phyloP scores from a whole-genome alignment of 2,888 invertebrate genomes.

The Microplitis manilae region DNA sequence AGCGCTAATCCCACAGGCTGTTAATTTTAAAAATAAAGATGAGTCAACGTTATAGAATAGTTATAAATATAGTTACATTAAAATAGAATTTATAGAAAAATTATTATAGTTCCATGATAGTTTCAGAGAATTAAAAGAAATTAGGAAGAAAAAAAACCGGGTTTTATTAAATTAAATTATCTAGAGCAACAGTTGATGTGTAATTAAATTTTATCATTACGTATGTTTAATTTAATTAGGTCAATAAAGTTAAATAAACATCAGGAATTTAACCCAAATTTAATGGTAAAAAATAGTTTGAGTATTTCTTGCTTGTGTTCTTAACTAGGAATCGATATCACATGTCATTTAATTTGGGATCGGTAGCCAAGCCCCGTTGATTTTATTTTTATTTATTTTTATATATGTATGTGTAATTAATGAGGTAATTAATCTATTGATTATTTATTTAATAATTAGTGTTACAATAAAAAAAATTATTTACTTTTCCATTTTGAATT shows the following conservation, averaged over 20 bases:
- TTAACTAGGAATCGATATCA: slow-evolving; percentile 46
- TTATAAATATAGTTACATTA: slow-evolving; percentile 56
- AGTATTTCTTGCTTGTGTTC: not conserved
- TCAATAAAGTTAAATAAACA: slow-evolving; percentile 30
- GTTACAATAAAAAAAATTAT: slow-evolving; percentile 8
- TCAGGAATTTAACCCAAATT: slow-evolving; percentile 7
- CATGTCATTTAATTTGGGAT: slow-evolving; percentile 42
- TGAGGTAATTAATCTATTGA: no score
- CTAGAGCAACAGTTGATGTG: not conserved
- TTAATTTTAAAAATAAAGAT: slow-evolving; percentile 62
- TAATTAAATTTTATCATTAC: not conserved
- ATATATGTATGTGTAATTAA: no score
- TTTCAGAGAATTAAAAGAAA: no score
- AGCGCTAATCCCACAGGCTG: slow-evolving; percentile 23
- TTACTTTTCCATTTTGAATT: slow-evolving; percentile 12
- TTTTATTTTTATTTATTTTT: no score
- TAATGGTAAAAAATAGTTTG: slow-evolving; percentile 10
- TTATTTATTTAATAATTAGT: not conserved
- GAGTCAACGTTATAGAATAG: slow-evolving; percentile 59
- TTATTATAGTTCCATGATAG: no score
- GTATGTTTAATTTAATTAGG: not conserved
- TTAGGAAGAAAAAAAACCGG: no score
- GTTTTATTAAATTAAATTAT: no score
- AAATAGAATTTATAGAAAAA: not conserved
- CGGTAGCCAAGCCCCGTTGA: not conserved